Percentiles rank a stretch among this genome's conserved stretches.
These are phyloP conservation scores for Pluvialis apricaria DNA, from an alignment of 2,113 vertebrate genomes.

Conservation along the genomic window DNA sequence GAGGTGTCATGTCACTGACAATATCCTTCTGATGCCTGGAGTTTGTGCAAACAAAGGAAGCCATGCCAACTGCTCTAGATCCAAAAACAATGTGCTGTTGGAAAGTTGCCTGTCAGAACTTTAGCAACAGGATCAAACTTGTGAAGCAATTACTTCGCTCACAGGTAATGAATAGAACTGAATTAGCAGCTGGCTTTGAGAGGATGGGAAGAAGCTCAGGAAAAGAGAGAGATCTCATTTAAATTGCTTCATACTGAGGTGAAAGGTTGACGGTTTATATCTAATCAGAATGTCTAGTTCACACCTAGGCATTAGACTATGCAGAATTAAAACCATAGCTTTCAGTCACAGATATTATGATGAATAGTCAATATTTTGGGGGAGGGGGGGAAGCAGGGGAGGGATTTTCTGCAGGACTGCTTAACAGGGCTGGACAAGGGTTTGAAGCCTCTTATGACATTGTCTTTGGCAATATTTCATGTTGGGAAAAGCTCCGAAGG, in stretches of 20 bases:
- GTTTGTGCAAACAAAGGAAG: neutral
- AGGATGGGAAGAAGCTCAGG: neutral
- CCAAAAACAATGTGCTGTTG: neutral
- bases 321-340: neutral
- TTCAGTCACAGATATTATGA: neutral
- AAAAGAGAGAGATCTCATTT: neutral
- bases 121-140: neutral
- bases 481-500: neutral
- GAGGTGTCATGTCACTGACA: neutral
- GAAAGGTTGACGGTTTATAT: fast-evolving
- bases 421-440: neutral
- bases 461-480: neutral
- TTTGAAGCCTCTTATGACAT: neutral
- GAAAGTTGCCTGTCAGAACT: neutral
- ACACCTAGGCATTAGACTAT: neutral
- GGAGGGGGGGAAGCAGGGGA: fast-evolving
- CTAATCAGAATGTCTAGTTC: neutral
- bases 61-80: neutral
- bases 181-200: neutral
- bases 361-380: neutral
- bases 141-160: neutral
- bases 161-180: neutral
- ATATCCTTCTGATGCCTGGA: neutral
- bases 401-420: neutral
- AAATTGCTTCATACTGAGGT: neutral